phyloP scores from a whole-genome alignment of 2,888 invertebrate genomes.

The Caenorhabditis plicata region DNA sequence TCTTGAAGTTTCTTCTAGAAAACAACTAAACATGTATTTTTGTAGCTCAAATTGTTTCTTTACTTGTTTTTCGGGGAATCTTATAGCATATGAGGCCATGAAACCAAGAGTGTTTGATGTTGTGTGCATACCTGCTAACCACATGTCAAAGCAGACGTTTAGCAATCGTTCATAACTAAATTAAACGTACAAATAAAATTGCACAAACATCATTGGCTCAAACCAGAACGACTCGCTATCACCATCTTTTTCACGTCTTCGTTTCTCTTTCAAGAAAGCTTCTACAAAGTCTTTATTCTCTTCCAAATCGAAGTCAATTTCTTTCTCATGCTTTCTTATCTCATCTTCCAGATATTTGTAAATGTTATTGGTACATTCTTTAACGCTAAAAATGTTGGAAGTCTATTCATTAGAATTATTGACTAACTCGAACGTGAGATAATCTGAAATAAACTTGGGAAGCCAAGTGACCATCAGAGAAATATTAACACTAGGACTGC shows the following conservation, averaged over 20 bases:
- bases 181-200: not conserved
- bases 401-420: not conserved
- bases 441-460: constrained; percentile 11
- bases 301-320: constrained; percentile 17
- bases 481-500: constrained; percentile 7
- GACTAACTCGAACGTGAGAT: constrained; percentile 14
- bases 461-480: constrained; percentile 5
- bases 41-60: not conserved
- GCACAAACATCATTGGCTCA: not conserved
- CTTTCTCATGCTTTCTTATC: constrained; percentile 27
- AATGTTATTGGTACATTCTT: constrained; percentile 17
- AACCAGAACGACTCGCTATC: constrained; percentile 17
- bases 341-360: constrained; percentile 33
- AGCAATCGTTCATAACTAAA: constrained; percentile 17
- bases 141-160: constrained; percentile 44
- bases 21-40: not conserved
- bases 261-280: constrained; percentile 34
- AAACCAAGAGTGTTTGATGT: constrained; percentile 44
- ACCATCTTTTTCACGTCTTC: constrained; percentile 22
- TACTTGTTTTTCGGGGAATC: constrained; percentile 1
- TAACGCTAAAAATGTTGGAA: constrained; percentile 7
- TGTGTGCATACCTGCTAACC: constrained; percentile 50
- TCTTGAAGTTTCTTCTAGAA: constrained; percentile 31
- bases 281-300: constrained; percentile 36
- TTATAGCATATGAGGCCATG: constrained; percentile 23